Conservation (phyloP, 2,888 invertebrate species). For the Cotesia congregata region DNA sequence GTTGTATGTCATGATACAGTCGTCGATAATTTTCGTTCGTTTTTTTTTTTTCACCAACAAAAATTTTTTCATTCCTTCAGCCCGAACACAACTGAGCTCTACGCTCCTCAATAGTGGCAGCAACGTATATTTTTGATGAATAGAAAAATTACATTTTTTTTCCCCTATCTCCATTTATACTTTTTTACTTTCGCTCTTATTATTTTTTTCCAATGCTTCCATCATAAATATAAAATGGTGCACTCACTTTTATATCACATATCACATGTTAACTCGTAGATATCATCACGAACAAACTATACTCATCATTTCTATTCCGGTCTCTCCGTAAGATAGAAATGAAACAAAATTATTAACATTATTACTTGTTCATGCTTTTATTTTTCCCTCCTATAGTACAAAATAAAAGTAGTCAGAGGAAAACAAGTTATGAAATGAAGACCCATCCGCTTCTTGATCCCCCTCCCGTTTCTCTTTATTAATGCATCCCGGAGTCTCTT, state of each 20-base stretch:
- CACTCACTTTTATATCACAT: slow-evolving; percentile 1
- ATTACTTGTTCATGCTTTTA: background rate
- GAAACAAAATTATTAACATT: background rate
- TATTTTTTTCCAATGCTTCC: background rate
- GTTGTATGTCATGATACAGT: no score
- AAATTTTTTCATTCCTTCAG: no score
- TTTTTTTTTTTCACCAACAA: no score
- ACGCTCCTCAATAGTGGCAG: background rate
- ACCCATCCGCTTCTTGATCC: background rate
- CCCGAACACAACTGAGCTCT: no score
- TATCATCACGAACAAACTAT: background rate
- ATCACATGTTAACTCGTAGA: background rate
- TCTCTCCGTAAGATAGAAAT: background rate
- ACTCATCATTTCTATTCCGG: background rate
- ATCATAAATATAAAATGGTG: background rate
- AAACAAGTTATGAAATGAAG: background rate
- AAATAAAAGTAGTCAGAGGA: background rate
- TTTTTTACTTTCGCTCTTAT: slow-evolving; percentile 12
- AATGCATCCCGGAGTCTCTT: slow-evolving; percentile 8
- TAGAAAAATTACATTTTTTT: slow-evolving; percentile 10
- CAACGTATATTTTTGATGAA: slow-evolving; percentile 18
- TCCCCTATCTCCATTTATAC: slow-evolving; percentile 3
- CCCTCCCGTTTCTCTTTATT: background rate
- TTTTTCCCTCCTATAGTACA: background rate
- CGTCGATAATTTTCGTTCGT: no score